phyloP scores from a whole-genome alignment of 30 jellyfish, hydroid and myxozoan species.

The Chironex yamaguchii region DNA sequence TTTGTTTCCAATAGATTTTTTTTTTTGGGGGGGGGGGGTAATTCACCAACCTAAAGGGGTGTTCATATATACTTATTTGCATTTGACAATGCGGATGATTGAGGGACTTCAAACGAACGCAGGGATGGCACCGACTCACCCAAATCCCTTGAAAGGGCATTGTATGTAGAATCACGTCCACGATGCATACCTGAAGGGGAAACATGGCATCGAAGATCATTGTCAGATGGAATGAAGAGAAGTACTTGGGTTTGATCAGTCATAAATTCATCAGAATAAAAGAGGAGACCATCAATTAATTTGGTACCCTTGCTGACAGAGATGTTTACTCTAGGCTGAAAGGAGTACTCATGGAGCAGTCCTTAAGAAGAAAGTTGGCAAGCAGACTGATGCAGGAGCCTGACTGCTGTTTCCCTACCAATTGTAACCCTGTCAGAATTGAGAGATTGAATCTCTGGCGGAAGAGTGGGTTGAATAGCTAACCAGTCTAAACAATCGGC shows the following conservation, averaged over 20 bases:
- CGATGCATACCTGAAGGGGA: slow-evolving; percentile 6
- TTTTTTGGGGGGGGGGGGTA: slow-evolving; percentile 23
- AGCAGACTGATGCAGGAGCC: slow-evolving; percentile 26
- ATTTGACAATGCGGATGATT: slow-evolving; percentile 39
- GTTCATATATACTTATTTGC: slow-evolving; percentile 22
- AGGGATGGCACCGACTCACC: slow-evolving; percentile 35
- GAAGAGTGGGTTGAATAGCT: too few relatives aligned
- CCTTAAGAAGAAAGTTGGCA: neutral
- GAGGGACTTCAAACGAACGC: slow-evolving; percentile 7
- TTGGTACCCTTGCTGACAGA: slow-evolving; percentile 26
- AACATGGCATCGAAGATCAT: slow-evolving; percentile 26
- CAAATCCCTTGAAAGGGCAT: slow-evolving; percentile 52
- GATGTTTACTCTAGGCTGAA: neutral
- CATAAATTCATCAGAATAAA: slow-evolving; percentile 56
- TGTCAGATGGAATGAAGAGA: slow-evolving; percentile 42
- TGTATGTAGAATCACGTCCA: slow-evolving; percentile 42
- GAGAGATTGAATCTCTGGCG: too few relatives aligned
- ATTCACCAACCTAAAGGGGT: slow-evolving; percentile 65
- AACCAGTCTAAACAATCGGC: too few relatives aligned
- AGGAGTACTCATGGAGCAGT: neutral
- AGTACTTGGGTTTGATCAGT: slow-evolving; percentile 13
- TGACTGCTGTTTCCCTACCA: too few relatives aligned
- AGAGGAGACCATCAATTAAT: slow-evolving; percentile 27
- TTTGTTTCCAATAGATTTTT: slow-evolving; percentile 54
- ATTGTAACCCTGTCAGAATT: too few relatives aligned